Evolutionary conservation across 1,140 invertebrate species (phyloP).

Genomic region (Pseudomyrmex sp.): DNA sequence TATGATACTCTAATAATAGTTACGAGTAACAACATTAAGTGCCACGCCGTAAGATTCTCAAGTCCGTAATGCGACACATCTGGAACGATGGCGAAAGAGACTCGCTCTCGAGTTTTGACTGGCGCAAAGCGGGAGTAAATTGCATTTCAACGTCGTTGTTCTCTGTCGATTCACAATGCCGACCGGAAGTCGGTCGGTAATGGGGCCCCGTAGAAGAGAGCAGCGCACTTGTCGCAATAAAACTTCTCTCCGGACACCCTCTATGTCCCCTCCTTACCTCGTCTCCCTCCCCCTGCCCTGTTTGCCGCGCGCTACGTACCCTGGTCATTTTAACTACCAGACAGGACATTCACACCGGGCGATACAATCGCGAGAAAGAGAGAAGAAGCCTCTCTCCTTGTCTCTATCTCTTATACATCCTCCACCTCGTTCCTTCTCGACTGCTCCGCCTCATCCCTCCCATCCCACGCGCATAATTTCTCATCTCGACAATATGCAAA

Average conservation of each 20-base stretch:
- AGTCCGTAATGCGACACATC: constrained; percentile 9
- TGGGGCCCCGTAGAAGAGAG: constrained; percentile 79
- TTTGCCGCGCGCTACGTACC: constrained; percentile 21
- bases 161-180: constrained; percentile 74
- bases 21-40: neutral
- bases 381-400: constrained; percentile 32
- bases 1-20: neutral
- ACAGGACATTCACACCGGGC: constrained; percentile 76
- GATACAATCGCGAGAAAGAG: constrained; percentile 66
- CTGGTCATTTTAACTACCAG: constrained; percentile 74
- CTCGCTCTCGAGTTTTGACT: constrained; percentile 61
- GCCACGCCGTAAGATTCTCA: constrained; percentile 21
- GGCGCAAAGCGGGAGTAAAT: constrained; percentile 69
- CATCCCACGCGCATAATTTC: constrained; percentile 68
- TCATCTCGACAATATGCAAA: constrained; percentile 46
- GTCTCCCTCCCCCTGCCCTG: neutral
- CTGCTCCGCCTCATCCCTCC: constrained; percentile 18
- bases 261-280: constrained; percentile 14
- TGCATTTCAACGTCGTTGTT: constrained; percentile 74
- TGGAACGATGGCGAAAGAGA: constrained; percentile 21
- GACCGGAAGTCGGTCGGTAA: constrained; percentile 78
- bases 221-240: constrained; percentile 83
- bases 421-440: constrained; percentile 25
- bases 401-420: constrained; percentile 52
- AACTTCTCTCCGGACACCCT: constrained; percentile 74